Evolutionary conservation across 2,888 invertebrate species (phyloP).

Genomic region (Proisotoma minuta): DNA sequence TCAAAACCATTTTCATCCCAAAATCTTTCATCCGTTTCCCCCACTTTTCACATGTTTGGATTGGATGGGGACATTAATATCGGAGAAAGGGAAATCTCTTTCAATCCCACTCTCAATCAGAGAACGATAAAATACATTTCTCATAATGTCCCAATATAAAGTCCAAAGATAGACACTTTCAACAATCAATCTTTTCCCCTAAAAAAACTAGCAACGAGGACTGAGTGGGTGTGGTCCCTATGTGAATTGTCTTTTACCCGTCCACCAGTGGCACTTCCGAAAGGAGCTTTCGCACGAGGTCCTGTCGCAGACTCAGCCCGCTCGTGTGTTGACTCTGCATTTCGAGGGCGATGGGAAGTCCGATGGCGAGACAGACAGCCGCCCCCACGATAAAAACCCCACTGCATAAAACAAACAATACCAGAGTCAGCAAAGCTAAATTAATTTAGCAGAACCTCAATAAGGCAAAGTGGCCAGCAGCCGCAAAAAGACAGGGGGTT

Average conservation of each 20-base stretch:
- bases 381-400: constrained; percentile 41
- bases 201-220: too few relatives aligned
- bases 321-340: constrained; percentile 44
- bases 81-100: too few relatives aligned
- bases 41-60: too few relatives aligned
- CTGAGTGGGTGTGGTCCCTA: not conserved
- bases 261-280: constrained; percentile 47
- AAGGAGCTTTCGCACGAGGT: constrained; percentile 46
- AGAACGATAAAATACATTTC: too few relatives aligned
- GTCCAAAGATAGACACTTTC: too few relatives aligned
- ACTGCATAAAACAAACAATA: constrained; percentile 26
- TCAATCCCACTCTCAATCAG: too few relatives aligned
- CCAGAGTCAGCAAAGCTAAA: not conserved
- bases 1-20: too few relatives aligned
- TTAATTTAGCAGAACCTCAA: not conserved
- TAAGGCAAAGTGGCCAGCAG: not conserved
- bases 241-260: constrained; percentile 35
- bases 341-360: constrained; percentile 46
- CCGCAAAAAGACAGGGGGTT: not conserved
- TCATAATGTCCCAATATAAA: too few relatives aligned
- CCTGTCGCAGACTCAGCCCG: constrained; percentile 41
- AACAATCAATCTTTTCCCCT: too few relatives aligned
- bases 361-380: constrained; percentile 42
- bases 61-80: too few relatives aligned
- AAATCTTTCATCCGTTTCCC: too few relatives aligned